Conservation (phyloP, 2,797 vertebrate genomes). For the Tinamus major region DNA sequence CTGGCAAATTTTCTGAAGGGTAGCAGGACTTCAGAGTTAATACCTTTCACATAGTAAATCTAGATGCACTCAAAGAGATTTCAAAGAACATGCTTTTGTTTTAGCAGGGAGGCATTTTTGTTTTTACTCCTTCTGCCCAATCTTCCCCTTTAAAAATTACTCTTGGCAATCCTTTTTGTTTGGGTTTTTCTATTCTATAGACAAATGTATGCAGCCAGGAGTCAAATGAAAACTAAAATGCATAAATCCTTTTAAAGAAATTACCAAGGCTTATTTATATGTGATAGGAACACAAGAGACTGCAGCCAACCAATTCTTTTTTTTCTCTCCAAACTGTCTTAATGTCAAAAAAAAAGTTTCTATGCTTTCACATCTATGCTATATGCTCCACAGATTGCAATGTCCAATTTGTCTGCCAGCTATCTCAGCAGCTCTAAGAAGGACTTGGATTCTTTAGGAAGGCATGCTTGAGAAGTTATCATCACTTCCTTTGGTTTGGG, state of each 20-base stretch:
- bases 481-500: not conserved
- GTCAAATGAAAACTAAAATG: not conserved
- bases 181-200: not conserved
- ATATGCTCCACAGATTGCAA: not conserved
- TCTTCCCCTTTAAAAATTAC: not conserved
- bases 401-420: not conserved
- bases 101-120: not conserved
- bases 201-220: constrained; percentile 34
- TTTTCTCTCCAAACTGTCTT: not conserved
- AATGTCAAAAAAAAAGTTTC: not conserved
- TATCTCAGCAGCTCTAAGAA: not conserved
- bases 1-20: not conserved
- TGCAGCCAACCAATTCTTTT: not conserved
- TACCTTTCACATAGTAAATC: not conserved
- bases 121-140: not conserved
- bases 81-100: constrained; percentile 36
- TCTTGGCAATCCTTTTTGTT: not conserved
- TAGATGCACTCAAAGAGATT: not conserved
- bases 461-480: not conserved
- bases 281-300: not conserved
- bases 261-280: not conserved
- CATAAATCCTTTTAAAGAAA: constrained; percentile 21
- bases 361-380: not conserved
- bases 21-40: not conserved
- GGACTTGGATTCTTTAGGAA: not conserved